Evolutionary conservation across 2,797 vertebrate species (phyloP), one percentile per base, ranked within the genome.

Genomic region (Falco columbarius): DNA sequence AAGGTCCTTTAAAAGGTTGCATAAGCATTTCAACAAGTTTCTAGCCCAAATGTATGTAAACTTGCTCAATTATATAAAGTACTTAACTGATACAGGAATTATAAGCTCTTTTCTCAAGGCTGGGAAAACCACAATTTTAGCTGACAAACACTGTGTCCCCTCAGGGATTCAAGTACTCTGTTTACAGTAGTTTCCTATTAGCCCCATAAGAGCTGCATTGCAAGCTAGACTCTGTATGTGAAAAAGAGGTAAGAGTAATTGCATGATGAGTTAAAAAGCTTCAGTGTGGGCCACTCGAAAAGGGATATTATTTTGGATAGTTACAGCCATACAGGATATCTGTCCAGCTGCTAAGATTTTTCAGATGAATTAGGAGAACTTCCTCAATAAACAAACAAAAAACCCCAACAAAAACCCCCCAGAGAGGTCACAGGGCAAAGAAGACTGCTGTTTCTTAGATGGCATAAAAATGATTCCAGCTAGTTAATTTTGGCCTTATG

Each of bases 11-110:
- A 81, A 87, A 55, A 81, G 30, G 22, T 55, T 90, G 40, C 34
- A 70, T 82, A 75, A 65, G 15, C 54, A 79, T 89, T 95, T 96
- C 73, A 63, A 56, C 61, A 84, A 85, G 61, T 90, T 93, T 84
- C n/a, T 91, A 81, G 32, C 20, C 38, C 55, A 90, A 80, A 40
- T 77, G 62, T 51, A 77, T 81, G 22, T 55, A 90, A 86, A 89
- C 46, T 7, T 77, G 9, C 36, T 83, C 38, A 70, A 85, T 84
- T 91, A 88, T 74, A 68, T 80, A 52, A 72, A 81, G 17, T 52
- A 40, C 90, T 95, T 86, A 55, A 65, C n/a, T 63, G 20, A 54
- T 83, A 76, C 2, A 71, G 6, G 36, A 72, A 70, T 88, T 66
- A 44, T 32, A 73, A 71, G 3, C 5, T 74, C 15, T 74, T 91